Percentiles rank a stretch among this genome's conserved stretches.
phyloP scores from a whole-genome alignment of 2,797 vertebrate species.

The Mormyrops attenuatus region DNA sequence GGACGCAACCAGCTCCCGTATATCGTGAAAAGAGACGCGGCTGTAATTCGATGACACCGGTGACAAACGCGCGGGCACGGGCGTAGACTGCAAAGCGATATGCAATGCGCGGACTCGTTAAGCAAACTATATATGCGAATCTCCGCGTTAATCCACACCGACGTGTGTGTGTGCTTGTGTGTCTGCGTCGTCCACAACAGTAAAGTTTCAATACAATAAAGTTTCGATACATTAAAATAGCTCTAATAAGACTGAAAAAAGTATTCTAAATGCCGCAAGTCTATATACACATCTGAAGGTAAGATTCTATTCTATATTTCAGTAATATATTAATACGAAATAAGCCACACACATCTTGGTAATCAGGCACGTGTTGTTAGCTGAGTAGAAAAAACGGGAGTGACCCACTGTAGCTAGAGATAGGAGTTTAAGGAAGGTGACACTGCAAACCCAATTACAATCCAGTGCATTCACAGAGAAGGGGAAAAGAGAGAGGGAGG shows the following conservation, averaged over 20 bases:
- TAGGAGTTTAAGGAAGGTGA: constrained; percentile 35
- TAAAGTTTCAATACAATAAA: constrained; percentile 11
- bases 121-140: constrained; percentile 9
- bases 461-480: constrained; percentile 44
- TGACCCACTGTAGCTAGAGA: constrained; percentile 10
- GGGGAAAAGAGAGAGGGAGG: constrained; percentile 48
- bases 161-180: constrained; percentile 1
- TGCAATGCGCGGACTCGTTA: not conserved
- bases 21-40: not conserved
- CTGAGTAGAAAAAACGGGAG: constrained; percentile 29
- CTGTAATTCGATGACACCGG: not conserved
- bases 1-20: constrained; percentile 3
- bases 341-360: constrained; percentile 66
- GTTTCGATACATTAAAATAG: constrained; percentile 24
- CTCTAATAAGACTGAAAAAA: constrained; percentile 16
- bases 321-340: constrained; percentile 49
- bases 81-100: not conserved
- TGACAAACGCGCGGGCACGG: not conserved
- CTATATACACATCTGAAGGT: constrained; percentile 22
- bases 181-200: constrained; percentile 7
- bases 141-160: not conserved
- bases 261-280: constrained; percentile 16
- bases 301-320: constrained; percentile 39
- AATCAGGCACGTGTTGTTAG: constrained; percentile 70
- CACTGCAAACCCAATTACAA: constrained; percentile 25